These are phyloP conservation scores for Stigmatopora nigra DNA, from an alignment of 2,113 vertebrate species.

Conservation along the genomic window DNA sequence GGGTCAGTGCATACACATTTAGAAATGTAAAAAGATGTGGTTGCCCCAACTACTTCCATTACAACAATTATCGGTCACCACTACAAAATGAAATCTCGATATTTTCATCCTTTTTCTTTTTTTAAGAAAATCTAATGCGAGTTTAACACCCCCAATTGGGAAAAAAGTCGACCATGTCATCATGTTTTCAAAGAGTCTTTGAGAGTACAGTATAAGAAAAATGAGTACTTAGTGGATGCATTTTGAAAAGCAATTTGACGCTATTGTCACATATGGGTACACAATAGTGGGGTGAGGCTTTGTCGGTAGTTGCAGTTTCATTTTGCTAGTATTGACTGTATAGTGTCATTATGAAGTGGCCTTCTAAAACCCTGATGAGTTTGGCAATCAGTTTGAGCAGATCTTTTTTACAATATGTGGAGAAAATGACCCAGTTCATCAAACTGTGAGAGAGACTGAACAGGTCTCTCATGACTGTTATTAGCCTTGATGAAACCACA, in stretches of 20 bases:
- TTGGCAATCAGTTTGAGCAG: conserved; percentile 45
- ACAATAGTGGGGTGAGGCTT: conserved; percentile 41
- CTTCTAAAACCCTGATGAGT: conserved; percentile 43
- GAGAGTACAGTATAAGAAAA: background rate
- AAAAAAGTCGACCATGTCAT: background rate
- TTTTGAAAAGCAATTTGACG: conserved; percentile 53
- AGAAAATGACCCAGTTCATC: conserved; percentile 55
- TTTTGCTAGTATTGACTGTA: conserved; percentile 25
- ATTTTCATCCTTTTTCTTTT: background rate
- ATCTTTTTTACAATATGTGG: conserved; percentile 37
- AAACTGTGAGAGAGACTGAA: conserved; percentile 45
- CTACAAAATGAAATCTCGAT: background rate
- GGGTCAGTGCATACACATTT: background rate
- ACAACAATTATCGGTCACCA: background rate
- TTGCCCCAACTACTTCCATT: background rate
- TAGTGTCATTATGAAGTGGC: conserved; percentile 27
- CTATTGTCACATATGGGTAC: too few relatives aligned
- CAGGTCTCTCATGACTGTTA: conserved; percentile 35
- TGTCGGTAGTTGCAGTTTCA: conserved; percentile 32
- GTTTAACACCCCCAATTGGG: background rate
- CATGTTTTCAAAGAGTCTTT: background rate
- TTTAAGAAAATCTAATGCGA: background rate
- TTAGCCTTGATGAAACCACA: conserved; percentile 42
- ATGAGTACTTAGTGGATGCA: conserved; percentile 5
- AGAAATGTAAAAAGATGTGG: background rate